phyloP scores from a whole-genome alignment of 2,113 vertebrate species.

The Eretmochelys imbricata region DNA sequence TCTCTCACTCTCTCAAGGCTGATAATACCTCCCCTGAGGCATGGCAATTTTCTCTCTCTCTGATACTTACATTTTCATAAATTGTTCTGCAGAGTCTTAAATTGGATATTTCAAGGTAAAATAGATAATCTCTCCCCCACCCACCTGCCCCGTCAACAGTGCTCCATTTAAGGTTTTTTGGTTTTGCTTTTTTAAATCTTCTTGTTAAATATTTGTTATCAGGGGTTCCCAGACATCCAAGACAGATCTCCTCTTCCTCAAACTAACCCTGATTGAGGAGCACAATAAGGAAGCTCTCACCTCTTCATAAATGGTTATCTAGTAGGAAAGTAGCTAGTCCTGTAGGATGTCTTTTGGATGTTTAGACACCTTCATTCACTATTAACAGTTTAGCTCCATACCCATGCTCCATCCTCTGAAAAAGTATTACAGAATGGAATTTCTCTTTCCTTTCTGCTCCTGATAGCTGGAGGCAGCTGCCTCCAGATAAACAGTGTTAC shows the following conservation, averaged over 20 bases:
- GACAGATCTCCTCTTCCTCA: not conserved
- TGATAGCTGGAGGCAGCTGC: not conserved
- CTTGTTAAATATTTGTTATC: not conserved
- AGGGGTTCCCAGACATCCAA: not conserved
- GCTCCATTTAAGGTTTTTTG: not conserved
- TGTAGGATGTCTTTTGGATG: not conserved
- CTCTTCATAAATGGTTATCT: not conserved
- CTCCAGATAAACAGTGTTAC: not conserved
- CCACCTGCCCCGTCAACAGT: not conserved
- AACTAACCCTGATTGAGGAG: not conserved
- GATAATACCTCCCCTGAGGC: not conserved
- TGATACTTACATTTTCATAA: not conserved
- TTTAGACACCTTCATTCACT: not conserved
- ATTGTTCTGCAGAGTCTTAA: not conserved
- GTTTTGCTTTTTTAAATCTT: not conserved
- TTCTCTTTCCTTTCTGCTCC: not conserved
- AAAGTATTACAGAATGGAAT: not conserved
- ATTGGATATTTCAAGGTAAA: not conserved
- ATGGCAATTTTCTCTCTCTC: not conserved
- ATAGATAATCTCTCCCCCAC: not conserved
- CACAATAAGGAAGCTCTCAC: not conserved
- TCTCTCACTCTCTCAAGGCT: not conserved
- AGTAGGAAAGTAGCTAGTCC: not conserved
- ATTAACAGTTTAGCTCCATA: not conserved
- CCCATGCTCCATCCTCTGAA: not conserved